Conservation (phyloP, 1,140 invertebrate genomes). For the Orchestia grillus region DNA sequence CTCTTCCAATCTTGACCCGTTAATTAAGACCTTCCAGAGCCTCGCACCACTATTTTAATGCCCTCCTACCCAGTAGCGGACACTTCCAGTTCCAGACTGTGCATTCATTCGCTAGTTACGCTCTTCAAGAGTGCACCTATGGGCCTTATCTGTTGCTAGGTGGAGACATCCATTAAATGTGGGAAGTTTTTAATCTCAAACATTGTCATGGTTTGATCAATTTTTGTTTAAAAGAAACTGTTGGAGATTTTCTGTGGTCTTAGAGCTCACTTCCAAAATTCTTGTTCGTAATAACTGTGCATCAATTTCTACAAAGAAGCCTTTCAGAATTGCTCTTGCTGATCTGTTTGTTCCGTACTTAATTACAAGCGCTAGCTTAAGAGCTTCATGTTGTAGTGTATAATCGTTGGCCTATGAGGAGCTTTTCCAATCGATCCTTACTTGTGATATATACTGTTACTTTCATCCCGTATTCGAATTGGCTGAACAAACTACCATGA, state of each 20-base stretch:
- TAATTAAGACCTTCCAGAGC: background rate
- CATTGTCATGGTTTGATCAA: background rate
- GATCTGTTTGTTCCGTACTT: too few species aligned
- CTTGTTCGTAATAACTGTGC: background rate
- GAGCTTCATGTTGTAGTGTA: background rate
- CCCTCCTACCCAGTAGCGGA: background rate
- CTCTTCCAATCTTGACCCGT: background rate
- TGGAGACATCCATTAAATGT: background rate
- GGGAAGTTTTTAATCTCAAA: background rate
- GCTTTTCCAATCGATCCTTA: too few species aligned
- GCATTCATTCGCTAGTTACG: background rate
- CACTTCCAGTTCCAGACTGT: background rate
- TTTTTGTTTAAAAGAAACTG: background rate
- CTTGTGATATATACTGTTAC: too few species aligned
- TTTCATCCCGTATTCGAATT: too few species aligned
- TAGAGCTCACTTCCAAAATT: background rate
- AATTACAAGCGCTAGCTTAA: background rate
- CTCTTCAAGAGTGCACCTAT: background rate
- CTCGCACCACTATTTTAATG: background rate
- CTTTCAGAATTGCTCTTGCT: background rate
- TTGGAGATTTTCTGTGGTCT: background rate
- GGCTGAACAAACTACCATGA: too few species aligned
- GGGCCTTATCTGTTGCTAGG: background rate
- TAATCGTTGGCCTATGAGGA: too few species aligned
- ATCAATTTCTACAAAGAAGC: background rate